phyloP scores from a whole-genome alignment of 2,113 vertebrate species.

The Neolamprologus brichardi region DNA sequence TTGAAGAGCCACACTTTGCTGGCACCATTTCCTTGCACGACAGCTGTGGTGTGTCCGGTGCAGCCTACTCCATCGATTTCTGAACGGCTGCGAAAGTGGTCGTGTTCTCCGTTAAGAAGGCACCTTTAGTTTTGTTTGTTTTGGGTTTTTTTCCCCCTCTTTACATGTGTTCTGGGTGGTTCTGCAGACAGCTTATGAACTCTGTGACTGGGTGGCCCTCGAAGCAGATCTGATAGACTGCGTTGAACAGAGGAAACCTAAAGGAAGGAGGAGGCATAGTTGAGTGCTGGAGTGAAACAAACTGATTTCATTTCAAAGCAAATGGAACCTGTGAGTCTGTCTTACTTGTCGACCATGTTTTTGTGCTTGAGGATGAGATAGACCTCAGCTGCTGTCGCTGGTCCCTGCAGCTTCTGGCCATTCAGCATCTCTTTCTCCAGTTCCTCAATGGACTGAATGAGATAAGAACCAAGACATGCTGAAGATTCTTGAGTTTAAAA shows the following conservation, averaged over 20 bases:
- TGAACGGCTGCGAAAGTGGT: neutral
- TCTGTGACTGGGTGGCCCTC: slow-evolving; percentile 80
- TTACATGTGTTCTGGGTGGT: slow-evolving; percentile 89
- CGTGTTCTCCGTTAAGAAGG: slow-evolving; percentile 29
- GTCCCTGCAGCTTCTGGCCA: slow-evolving; percentile 97
- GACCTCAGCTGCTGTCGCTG: slow-evolving; percentile 88
- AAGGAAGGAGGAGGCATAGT: neutral
- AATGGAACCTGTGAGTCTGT: neutral
- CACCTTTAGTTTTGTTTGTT: slow-evolving; percentile 2
- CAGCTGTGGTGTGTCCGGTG: neutral
- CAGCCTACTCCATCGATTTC: neutral
- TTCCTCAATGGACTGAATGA: slow-evolving; percentile 83
- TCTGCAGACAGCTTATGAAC: slow-evolving; percentile 88
- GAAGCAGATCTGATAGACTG: slow-evolving; percentile 89
- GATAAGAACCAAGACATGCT: neutral
- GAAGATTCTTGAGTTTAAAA: neutral
- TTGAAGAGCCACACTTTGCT: neutral
- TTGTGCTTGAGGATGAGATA: slow-evolving; percentile 85
- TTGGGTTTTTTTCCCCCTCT: neutral
- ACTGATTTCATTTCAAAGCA: neutral
- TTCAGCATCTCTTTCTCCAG: slow-evolving; percentile 95
- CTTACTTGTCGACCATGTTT: slow-evolving; percentile 85
- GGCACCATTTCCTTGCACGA: neutral
- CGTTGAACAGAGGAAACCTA: slow-evolving; percentile 94
- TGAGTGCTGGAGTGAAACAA: neutral